Evolutionary conservation across 2,797 vertebrate genomes (phyloP).

Genomic region (Hylomyscus alleni): DNA sequence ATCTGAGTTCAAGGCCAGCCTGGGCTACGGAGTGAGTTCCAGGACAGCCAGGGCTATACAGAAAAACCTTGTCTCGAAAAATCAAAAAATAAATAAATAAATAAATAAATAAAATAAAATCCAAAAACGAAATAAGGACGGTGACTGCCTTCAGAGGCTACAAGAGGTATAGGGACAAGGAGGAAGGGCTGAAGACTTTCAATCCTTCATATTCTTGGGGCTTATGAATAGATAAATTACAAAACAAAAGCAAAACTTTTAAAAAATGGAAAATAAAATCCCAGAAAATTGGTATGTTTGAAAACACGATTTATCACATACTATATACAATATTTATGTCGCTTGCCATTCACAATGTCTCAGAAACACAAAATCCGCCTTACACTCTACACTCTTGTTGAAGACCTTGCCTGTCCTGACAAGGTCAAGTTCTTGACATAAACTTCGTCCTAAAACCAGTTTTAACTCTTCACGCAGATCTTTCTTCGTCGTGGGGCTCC

Average conservation of each 20-base stretch:
- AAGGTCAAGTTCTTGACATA: background rate
- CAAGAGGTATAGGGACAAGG: background rate
- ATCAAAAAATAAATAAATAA: too few relatives aligned
- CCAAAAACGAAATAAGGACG: background rate
- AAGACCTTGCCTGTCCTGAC: background rate
- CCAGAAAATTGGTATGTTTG: constrained; percentile 24
- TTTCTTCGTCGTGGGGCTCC: background rate
- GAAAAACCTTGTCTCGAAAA: too few relatives aligned
- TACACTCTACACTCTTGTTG: background rate
- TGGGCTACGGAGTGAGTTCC: too few relatives aligned
- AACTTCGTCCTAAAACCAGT: background rate
- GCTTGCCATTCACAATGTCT: constrained; percentile 33
- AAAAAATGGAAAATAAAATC: background rate
- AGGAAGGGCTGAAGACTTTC: background rate
- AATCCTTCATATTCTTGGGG: background rate
- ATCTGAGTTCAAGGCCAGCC: too few relatives aligned
- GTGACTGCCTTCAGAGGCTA: background rate
- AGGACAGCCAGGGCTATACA: too few relatives aligned
- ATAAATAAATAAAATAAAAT: too few relatives aligned
- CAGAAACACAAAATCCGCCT: constrained; percentile 48
- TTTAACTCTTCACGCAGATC: background rate
- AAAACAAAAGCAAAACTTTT: background rate
- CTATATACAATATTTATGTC: constrained; percentile 51
- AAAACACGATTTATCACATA: constrained; percentile 58
- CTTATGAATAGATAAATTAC: background rate